Percentiles rank a stretch among this genome's conserved stretches.
These are phyloP conservation scores for Percopsis transmontana DNA, from an alignment of 2,113 vertebrate genomes.

Conservation along the genomic window DNA sequence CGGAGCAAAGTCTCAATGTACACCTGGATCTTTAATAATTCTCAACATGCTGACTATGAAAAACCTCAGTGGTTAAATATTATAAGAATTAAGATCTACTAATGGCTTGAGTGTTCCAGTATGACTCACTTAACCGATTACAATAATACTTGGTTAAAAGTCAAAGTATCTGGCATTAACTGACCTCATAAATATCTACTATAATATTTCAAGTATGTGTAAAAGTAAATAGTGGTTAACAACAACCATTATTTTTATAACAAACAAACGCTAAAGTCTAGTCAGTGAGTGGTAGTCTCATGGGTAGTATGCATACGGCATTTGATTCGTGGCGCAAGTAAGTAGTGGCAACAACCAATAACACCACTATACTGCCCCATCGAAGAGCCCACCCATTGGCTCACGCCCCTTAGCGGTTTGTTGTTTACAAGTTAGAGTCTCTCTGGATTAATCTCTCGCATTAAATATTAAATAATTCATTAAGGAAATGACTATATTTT, in stretches of 20 bases:
- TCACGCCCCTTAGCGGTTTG: slow-evolving; percentile 33
- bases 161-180: too few species aligned
- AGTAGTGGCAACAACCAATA: slow-evolving; percentile 52
- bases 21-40: slow-evolving; percentile 55
- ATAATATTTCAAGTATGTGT: too few species aligned
- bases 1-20: slow-evolving; percentile 60
- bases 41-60: slow-evolving; percentile 39
- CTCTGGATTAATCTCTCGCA: not conserved
- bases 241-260: too few species aligned
- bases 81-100: slow-evolving; percentile 31
- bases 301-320: too few species aligned
- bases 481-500: not conserved
- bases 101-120: too few species aligned
- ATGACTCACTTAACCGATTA: too few species aligned
- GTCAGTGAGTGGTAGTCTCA: too few species aligned
- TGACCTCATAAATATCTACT: too few species aligned
- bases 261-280: too few species aligned
- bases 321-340: too few species aligned
- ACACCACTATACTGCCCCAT: slow-evolving; percentile 4
- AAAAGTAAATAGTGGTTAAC: too few species aligned
- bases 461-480: not conserved
- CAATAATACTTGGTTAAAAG: too few species aligned
- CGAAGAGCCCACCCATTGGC: slow-evolving; percentile 61
- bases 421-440: slow-evolving; percentile 60
- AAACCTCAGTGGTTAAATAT: slow-evolving; percentile 67